phyloP scores from a whole-genome alignment of 2,888 invertebrate genomes.

The Deilephila elpenor region DNA sequence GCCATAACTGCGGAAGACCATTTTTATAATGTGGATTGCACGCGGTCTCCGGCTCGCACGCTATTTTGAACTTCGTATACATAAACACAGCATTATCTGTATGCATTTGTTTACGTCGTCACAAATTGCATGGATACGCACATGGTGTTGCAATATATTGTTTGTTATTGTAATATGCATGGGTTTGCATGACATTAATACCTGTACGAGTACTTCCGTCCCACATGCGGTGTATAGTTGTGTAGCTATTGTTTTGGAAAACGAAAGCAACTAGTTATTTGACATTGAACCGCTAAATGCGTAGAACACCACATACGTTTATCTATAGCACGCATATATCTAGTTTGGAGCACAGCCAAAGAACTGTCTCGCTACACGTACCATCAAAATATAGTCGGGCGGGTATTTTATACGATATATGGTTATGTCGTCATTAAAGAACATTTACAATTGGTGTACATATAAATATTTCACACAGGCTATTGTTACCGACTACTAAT shows the following conservation, averaged over 20 bases:
- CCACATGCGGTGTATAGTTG: not conserved
- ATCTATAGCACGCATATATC: slow-evolving; percentile 37
- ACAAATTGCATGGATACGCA: slow-evolving; percentile 42
- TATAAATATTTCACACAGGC: not conserved
- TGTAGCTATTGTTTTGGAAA: slow-evolving; percentile 17
- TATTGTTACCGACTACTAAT: not conserved
- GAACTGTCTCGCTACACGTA: slow-evolving; percentile 51
- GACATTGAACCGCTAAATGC: slow-evolving; percentile 50
- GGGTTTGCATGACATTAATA: slow-evolving; percentile 26
- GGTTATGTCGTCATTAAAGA: slow-evolving; percentile 8
- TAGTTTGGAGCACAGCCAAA: slow-evolving; percentile 62
- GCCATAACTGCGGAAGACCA: slow-evolving; percentile 63
- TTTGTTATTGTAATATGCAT: slow-evolving; percentile 12
- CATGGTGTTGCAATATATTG: slow-evolving; percentile 10
- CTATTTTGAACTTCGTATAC: slow-evolving; percentile 44
- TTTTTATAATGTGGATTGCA: slow-evolving; percentile 57
- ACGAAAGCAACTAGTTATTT: slow-evolving; percentile 32
- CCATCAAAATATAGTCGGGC: slow-evolving; percentile 39
- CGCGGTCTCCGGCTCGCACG: slow-evolving; percentile 63
- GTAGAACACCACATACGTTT: slow-evolving; percentile 45
- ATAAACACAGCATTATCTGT: slow-evolving; percentile 22
- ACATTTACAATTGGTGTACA: slow-evolving; percentile 5
- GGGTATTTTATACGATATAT: slow-evolving; percentile 27
- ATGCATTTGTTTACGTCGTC: slow-evolving; percentile 21
- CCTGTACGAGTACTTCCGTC: slow-evolving; percentile 1